Conservation (phyloP, 2,888 invertebrate species). For the Ctena decussata region DNA sequence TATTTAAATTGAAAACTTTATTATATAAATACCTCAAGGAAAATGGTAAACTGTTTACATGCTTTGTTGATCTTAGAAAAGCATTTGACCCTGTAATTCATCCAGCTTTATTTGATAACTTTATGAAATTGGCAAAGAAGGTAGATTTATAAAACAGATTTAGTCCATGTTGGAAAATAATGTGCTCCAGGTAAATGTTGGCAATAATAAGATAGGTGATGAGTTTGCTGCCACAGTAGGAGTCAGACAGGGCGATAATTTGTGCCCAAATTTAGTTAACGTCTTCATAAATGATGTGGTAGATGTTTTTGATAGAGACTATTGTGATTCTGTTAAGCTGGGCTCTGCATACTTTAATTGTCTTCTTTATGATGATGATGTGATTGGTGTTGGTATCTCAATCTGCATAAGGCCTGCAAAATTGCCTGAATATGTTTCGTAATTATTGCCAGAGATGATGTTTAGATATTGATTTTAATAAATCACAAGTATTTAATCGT, state of each 20-base stretch:
- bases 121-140: neutral
- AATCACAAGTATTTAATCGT: neutral
- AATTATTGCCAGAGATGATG: neutral
- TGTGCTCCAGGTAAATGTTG: neutral
- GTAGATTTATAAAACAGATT: neutral
- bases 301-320: neutral
- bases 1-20: conserved; percentile 9
- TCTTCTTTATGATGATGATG: neutral
- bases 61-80: conserved; percentile 12
- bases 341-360: neutral
- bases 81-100: conserved; percentile 15
- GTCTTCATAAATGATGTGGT: conserved; percentile 1
- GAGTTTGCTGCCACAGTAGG: neutral
- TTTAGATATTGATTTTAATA: conserved; percentile 5
- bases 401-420: conserved; percentile 3
- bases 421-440: neutral
- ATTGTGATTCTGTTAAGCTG: neutral
- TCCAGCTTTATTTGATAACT: conserved; percentile 1
- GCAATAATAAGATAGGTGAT: neutral
- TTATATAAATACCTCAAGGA: neutral
- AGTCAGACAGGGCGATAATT: conserved; percentile 7
- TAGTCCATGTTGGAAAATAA: conserved; percentile 1
- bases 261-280: conserved; percentile 11
- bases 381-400: neutral
- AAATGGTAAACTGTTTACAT: neutral